A percentile compares a stretch with the other conserved stretches of the same genome.
Conservation (phyloP, 2,888 invertebrate species). For the Archips xylosteana region DNA sequence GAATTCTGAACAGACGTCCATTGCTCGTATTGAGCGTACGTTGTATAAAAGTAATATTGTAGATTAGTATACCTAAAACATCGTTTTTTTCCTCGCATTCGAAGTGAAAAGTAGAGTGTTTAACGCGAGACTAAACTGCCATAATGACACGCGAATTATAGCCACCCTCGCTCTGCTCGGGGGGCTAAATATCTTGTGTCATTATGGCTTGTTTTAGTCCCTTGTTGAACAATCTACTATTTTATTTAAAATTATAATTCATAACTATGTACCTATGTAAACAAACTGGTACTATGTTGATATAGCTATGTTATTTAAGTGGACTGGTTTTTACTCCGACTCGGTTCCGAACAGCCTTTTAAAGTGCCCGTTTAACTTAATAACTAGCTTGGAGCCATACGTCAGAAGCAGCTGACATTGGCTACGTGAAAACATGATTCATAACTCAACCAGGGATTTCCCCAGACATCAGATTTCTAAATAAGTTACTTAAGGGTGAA, state of each 20-base stretch:
- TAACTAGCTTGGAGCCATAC: background rate
- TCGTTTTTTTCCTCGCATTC: no score
- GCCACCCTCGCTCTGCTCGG: no score
- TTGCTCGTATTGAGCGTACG: no score
- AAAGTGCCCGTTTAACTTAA: background rate
- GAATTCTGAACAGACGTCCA: no score
- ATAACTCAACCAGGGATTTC: constrained; percentile 14
- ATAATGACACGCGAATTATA: no score
- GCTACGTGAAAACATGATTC: constrained; percentile 15
- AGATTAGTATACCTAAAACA: no score
- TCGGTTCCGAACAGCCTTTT: background rate
- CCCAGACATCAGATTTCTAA: constrained; percentile 6
- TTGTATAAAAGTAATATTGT: no score
- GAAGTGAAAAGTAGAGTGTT: no score
- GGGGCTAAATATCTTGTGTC: no score
- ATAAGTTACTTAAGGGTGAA: background rate
- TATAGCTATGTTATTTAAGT: background rate
- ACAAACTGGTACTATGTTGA: background rate
- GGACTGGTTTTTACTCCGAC: background rate
- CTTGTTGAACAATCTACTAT: no score
- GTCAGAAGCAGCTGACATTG: background rate
- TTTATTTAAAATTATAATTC: background rate
- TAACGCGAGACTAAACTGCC: no score
- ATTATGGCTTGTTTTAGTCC: no score
- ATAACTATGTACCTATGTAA: background rate